Evolutionary conservation across 2,797 vertebrate species (phyloP), one percentile per base, ranked within the genome.

Genomic region (Tolypeutes matacus): DNA sequence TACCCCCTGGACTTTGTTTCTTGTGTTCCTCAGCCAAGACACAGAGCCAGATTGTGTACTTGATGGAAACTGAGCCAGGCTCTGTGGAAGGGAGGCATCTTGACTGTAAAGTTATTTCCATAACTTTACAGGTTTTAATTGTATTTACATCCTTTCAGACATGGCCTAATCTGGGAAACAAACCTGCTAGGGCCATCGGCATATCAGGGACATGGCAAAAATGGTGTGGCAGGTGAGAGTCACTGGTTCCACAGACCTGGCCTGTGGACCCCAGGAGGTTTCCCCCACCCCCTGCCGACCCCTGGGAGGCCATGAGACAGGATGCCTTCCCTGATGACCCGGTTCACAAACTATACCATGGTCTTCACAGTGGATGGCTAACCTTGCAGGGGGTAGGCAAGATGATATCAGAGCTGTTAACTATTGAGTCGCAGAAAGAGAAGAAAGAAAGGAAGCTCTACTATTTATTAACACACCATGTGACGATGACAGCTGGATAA

Each of bases 1-100:
- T 7, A 0, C 23, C 25, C 21, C 65, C 73, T 0, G 0, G 25
- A 36, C 17, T 51, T 18, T 34, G 29, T 21, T 5, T 36, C 1
- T 25, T 23, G 31, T 2, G 2, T 25, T 53, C 42, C 60, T 86
- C 67, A n/a, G 18, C 75, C 56, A 21, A 12, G 60, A 21, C 29
- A 5, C 15, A 49, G 58, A 80, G 13, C 56, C 42, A 4, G 4
- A 5, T 46, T 56, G 65, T 56, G 14, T 12, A 18, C 46, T 69
- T n/a, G 25, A 18, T 7, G 11, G 39, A 56, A 31, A 60, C 46
- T 0, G 11, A 86, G 10, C 20, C 53, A 49, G 8, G 56, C 58
- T 70, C 36, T 75, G 58, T 51, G 29, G 42, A n/a, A 49, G 17
- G 62, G n/a, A 13, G 51, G 25, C 69, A 18, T 6, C 49, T 65